A percentile compares a stretch with the other conserved stretches of the same genome.
phyloP scores from a whole-genome alignment of 2,113 vertebrate genomes.

The Parus major region DNA sequence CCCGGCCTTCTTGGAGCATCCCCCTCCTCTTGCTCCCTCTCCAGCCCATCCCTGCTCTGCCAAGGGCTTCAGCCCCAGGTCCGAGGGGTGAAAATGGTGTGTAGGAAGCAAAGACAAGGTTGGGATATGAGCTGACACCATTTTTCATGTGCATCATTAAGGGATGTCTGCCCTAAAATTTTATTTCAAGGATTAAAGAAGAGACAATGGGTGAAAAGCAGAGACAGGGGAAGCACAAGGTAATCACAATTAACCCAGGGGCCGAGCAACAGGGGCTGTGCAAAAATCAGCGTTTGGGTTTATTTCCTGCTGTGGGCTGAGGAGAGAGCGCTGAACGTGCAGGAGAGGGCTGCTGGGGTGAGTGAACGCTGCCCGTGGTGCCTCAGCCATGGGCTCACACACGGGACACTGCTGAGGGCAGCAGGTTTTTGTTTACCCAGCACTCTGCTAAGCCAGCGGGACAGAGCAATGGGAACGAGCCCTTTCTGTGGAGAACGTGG shows the following conservation, averaged over 20 bases:
- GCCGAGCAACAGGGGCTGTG: too few relatives aligned
- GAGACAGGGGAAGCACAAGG: not conserved
- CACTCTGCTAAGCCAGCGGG: too few relatives aligned
- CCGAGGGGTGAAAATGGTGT: not conserved
- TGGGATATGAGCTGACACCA: rapidly evolving
- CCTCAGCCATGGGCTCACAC: too few relatives aligned
- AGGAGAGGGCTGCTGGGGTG: too few relatives aligned
- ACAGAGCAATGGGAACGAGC: too few relatives aligned
- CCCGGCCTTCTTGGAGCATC: not conserved
- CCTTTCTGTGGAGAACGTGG: too few relatives aligned
- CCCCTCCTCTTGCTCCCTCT: not conserved
- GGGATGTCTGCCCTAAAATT: not conserved
- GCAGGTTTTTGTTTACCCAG: too few relatives aligned
- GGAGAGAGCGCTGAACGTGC: too few relatives aligned
- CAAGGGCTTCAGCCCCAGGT: not conserved
- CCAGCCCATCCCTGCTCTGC: not conserved
- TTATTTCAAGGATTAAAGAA: not conserved
- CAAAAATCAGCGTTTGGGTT: too few relatives aligned
- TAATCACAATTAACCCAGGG: not conserved
- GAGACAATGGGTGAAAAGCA: not conserved
- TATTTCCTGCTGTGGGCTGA: too few relatives aligned
- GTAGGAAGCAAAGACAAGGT: not conserved
- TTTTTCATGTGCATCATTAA: rapidly evolving
- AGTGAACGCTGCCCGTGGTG: too few relatives aligned
- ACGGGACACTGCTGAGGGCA: too few relatives aligned